Percentiles rank a stretch among this genome's conserved stretches.
Evolutionary conservation across 2,888 invertebrate genomes (phyloP).

Genomic region (Schrankia costaestrigalis): DNA sequence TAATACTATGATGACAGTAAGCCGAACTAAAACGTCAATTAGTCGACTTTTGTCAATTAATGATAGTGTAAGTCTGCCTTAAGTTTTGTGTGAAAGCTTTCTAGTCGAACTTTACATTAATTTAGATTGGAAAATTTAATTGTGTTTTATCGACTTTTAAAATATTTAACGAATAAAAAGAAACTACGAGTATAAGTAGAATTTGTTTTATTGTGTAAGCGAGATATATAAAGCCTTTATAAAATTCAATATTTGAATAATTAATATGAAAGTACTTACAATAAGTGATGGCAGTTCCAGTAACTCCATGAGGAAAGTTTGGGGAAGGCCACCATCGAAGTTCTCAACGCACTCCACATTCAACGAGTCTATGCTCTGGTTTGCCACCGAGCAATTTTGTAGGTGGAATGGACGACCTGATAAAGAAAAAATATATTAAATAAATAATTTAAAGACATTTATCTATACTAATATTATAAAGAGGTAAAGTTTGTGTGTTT

Average conservation of each 20-base stretch:
- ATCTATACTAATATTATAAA: neutral
- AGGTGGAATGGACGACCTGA: constrained; percentile 93
- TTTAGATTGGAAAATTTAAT: too few species aligned
- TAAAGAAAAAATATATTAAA: neutral
- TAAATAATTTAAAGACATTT: neutral
- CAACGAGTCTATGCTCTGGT: constrained; percentile 91
- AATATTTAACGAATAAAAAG: too few species aligned
- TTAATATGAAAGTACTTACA: constrained; percentile 39
- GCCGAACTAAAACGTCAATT: too few species aligned
- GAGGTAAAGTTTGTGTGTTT: too few species aligned
- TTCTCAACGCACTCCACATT: constrained; percentile 93
- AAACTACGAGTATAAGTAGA: too few species aligned
- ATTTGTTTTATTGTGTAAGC: too few species aligned
- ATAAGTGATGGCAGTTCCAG: constrained; percentile 84
- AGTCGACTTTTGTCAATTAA: too few species aligned
- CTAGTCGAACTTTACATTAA: too few species aligned
- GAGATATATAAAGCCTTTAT: neutral
- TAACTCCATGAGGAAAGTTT: constrained; percentile 91
- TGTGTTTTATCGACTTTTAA: too few species aligned
- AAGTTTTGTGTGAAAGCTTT: too few species aligned
- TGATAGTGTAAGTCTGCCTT: too few species aligned
- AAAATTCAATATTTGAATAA: neutral
- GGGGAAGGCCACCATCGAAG: constrained; percentile 93
- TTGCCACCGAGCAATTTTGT: constrained; percentile 93
- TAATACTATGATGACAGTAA: too few species aligned